Evolutionary conservation across 1,140 invertebrate species (phyloP).

Genomic region (Colletes latitarsis): DNA sequence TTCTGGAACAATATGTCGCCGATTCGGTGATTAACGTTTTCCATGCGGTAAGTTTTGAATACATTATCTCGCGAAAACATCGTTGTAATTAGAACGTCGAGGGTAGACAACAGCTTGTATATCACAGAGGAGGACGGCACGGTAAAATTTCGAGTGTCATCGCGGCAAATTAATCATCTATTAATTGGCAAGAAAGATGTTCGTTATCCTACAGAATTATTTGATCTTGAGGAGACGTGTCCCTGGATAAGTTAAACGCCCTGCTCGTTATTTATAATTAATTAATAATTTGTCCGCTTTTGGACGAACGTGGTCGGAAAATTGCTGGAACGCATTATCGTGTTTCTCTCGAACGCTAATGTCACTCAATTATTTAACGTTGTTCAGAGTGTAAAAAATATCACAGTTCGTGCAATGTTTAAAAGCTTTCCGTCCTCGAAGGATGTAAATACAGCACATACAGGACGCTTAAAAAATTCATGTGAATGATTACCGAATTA

Average conservation of each 20-base stretch:
- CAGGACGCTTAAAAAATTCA: too few species aligned
- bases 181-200: slow-evolving; percentile 76
- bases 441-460: too few species aligned
- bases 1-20: neutral
- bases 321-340: neutral
- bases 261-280: slow-evolving; percentile 73
- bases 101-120: slow-evolving; percentile 20
- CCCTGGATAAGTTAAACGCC: slow-evolving; percentile 55
- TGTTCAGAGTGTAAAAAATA: too few species aligned
- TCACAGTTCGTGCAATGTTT: neutral
- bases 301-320: slow-evolving; percentile 33
- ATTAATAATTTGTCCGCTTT: slow-evolving; percentile 64
- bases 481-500: too few species aligned
- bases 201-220: slow-evolving; percentile 70
- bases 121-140: slow-evolving; percentile 57
- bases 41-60: slow-evolving; percentile 29
- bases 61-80: slow-evolving; percentile 38
- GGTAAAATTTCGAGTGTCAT: slow-evolving; percentile 73
- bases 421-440: too few species aligned
- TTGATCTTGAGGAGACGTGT: slow-evolving; percentile 64
- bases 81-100: slow-evolving; percentile 36
- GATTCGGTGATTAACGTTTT: slow-evolving; percentile 46
- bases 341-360: too few species aligned
- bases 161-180: slow-evolving; percentile 75
- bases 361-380: too few species aligned